Percentiles rank a stretch among this genome's conserved stretches.
Conservation (phyloP, 2,888 invertebrate genomes). For the Spodoptera littoralis region DNA sequence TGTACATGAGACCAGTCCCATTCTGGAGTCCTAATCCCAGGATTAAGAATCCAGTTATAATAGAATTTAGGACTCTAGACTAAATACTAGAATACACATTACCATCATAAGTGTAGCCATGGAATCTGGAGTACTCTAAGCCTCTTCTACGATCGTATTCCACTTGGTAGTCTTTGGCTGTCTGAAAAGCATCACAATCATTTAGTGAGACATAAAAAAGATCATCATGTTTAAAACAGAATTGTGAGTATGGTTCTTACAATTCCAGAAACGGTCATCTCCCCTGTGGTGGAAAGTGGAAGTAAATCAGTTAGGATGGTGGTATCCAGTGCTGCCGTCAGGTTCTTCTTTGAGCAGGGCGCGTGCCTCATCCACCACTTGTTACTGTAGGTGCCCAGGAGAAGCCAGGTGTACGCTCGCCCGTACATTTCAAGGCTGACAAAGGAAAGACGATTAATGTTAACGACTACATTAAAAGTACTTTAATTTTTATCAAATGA, state of each 20-base stretch:
- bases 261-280: slow-evolving; percentile 96
- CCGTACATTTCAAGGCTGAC: slow-evolving; percentile 95
- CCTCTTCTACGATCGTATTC: slow-evolving; percentile 95
- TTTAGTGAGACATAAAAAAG: not conserved
- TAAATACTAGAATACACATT: slow-evolving; percentile 13
- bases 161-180: slow-evolving; percentile 95
- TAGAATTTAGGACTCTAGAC: too few relatives aligned
- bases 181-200: slow-evolving; percentile 89
- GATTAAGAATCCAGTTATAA: too few relatives aligned
- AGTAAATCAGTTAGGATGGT: slow-evolving; percentile 96
- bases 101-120: slow-evolving; percentile 99
- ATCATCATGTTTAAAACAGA: not conserved
- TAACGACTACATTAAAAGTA: too few relatives aligned
- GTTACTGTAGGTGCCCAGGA: slow-evolving; percentile 95
- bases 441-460: not conserved
- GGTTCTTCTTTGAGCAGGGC: slow-evolving; percentile 92
- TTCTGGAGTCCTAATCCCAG: too few relatives aligned
- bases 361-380: slow-evolving; percentile 92
- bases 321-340: slow-evolving; percentile 94
- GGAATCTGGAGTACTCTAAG: slow-evolving; percentile 96
- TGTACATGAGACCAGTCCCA: too few relatives aligned
- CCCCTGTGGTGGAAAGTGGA: slow-evolving; percentile 95
- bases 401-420: slow-evolving; percentile 97
- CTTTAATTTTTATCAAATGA: too few relatives aligned
- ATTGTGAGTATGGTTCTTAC: slow-evolving; percentile 86